Evolutionary conservation across 2,797 vertebrate genomes (phyloP), one percentile per base, ranked within the genome.

Genomic region (Neosilurus mollespiculum): DNA sequence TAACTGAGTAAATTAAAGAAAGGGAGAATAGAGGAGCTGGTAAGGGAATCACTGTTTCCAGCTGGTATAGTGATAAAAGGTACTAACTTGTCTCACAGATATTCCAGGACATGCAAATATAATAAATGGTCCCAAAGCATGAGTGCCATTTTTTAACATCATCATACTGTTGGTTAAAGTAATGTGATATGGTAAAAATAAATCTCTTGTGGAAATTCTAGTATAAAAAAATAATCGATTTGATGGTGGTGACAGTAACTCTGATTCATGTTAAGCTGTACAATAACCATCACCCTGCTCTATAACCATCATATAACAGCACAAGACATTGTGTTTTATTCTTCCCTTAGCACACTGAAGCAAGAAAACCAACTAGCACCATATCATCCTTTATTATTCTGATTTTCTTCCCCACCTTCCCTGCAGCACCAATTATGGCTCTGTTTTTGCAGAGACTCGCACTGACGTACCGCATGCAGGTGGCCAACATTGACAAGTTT

Each of bases 401-500:
- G 22, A 56, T 9, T 9, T 5, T 62, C 59, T 37, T 30, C n/a
- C 24, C 24, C 71, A 18, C 24, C 71, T 73, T n/a, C 71, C 18
- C 71, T 30, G 51, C 26, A 18, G 53, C 72, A 75, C 49, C 54
- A 54, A 34, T 18, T 14, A 30, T 3, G 9, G 4, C 49, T 56
- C 3, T 79, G 30, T 86, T 54, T 80, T 80, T 62, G 70, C 93
- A 99, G 97, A 95, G 95, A 34, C 90, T 96, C 86, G 93, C 94
- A 0, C 91, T 96, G 88, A 92, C 96, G 92, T 99, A 97, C 92
- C 94, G 94, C 43, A 98, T 99, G 97, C 96, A 98, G 86, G 96
- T 99, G 66, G 97, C 97, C 84, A 99, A 98, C 88, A 98, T 98
- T 0, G 97, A 99, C 92, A 98, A 96, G 87, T 99, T 99, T 88